Evolutionary conservation across 2,888 invertebrate species (phyloP).

Genomic region (Hymenopus coronatus): DNA sequence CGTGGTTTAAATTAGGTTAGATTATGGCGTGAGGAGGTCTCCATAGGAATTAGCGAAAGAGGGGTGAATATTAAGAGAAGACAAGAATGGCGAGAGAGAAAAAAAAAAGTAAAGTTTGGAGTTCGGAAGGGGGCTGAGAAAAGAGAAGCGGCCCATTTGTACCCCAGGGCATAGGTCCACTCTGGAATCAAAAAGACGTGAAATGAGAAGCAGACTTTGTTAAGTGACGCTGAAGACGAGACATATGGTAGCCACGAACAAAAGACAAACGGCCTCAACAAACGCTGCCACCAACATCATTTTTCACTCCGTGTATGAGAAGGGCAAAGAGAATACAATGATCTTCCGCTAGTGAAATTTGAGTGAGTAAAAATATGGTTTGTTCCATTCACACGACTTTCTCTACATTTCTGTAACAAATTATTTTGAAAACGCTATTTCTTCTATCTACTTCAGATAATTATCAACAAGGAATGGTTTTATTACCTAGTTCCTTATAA

Average conservation of each 20-base stretch:
- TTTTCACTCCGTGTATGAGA: neutral
- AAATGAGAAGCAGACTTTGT: neutral
- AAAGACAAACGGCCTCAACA: neutral
- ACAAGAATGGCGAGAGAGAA: constrained; percentile 24
- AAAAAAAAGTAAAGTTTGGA: constrained; percentile 21
- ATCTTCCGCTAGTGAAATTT: neutral
- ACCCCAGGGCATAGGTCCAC: constrained; percentile 6
- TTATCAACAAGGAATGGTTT: no score
- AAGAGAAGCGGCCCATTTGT: constrained; percentile 26
- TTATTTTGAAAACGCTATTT: no score
- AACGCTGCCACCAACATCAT: neutral
- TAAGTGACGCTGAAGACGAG: neutral
- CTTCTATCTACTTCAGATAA: no score
- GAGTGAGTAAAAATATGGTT: no score
- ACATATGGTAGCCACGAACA: neutral
- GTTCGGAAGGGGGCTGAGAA: constrained; percentile 20
- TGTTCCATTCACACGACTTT: no score
- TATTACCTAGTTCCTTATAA: no score
- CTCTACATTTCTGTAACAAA: no score
- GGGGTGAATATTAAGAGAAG: constrained; percentile 28
- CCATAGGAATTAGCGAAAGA: constrained; percentile 29
- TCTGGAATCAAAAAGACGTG: neutral
- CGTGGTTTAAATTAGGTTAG: constrained; percentile 34
- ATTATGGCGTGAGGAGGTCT: constrained; percentile 24
- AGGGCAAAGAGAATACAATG: neutral